phyloP scores from a whole-genome alignment of 2,888 invertebrate species.

The Parnassius orleans region DNA sequence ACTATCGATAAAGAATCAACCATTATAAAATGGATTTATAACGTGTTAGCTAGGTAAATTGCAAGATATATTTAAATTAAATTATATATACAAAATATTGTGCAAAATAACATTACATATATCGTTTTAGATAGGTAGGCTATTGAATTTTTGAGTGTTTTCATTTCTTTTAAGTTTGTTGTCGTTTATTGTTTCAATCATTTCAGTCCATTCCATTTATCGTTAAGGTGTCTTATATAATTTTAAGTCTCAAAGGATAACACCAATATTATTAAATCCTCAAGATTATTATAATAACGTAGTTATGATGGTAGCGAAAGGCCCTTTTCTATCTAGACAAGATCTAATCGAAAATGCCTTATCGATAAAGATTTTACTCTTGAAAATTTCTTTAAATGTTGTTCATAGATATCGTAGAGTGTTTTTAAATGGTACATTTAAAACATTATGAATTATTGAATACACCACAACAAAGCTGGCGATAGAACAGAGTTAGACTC shows the following conservation, averaged over 20 bases:
- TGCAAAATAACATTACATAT: slow-evolving; percentile 50
- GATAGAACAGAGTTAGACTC: too few species aligned
- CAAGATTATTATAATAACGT: slow-evolving; percentile 44
- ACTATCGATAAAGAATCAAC: slow-evolving; percentile 35
- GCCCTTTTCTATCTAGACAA: slow-evolving; percentile 37
- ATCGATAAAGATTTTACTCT: slow-evolving; percentile 32
- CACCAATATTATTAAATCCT: slow-evolving; percentile 58
- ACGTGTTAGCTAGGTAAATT: slow-evolving; percentile 66
- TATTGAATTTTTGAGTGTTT: slow-evolving; percentile 56
- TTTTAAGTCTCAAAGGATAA: slow-evolving; percentile 66
- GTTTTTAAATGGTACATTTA: slow-evolving; percentile 44
- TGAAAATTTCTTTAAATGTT: slow-evolving; percentile 21
- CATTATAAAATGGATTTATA: slow-evolving; percentile 54
- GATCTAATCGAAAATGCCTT: slow-evolving; percentile 42
- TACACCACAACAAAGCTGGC: too few species aligned
- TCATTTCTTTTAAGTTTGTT: slow-evolving; percentile 35
- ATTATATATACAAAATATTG: slow-evolving; percentile 58
- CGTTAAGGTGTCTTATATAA: slow-evolving; percentile 51
- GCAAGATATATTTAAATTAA: slow-evolving; percentile 62
- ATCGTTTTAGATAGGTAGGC: slow-evolving; percentile 63
- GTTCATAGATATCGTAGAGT: slow-evolving; percentile 42
- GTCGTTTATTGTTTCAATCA: slow-evolving; percentile 33
- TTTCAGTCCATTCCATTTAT: slow-evolving; percentile 49
- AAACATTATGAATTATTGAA: slow-evolving; percentile 5
- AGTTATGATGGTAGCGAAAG: slow-evolving; percentile 41